Evolutionary conservation across 2,113 vertebrate species (phyloP), one percentile per base, ranked within the genome.

Genomic region (Empidonax alnorum): DNA sequence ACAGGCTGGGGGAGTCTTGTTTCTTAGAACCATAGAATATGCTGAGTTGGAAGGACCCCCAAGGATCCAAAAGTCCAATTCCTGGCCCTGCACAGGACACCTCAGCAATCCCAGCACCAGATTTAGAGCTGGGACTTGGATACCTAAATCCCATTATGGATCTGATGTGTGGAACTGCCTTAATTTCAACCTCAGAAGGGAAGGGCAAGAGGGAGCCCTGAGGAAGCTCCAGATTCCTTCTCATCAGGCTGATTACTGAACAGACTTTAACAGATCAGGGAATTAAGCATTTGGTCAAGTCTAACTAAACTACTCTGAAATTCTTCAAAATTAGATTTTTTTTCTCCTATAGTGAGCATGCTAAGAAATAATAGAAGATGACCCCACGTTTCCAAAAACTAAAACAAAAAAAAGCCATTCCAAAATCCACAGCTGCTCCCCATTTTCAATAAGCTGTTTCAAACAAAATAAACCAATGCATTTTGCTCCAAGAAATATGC

Each of bases 351-450:
- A 86, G 52, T 3, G 15, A 86, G 28, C 17, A 44, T 21, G 30
- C 14, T 58, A 44, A 27, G 30, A 75, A 94, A 87, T 56, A 63
- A 59, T 18, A 61, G 49, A 61, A 89, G 61, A 91, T 44, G 41
- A 92, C 58, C 62, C 41, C 28, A 35, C 2, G 0, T 63, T 95
- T 91, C 77, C 7, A 78, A 58, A 90, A 76, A 47, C n/a, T 33
- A 74, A 77, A 68, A 2, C 52, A 42, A 42, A 66, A 42, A 62
- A 62, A 42, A 84, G 24, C 44, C 33, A 81, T 62, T 59, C 39
- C 75, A 77, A 85, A 87, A 86, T 27, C 65, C 92, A 93, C 96
- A 97, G 92, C 92, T 97, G 94, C 56, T 94, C 65, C 56, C 28
- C 59, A 95, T 95, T 94, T 94, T 47, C 56, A 94, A 35, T 37